Base-by-base conservation (phyloP, 2,797 vertebrate genomes). In the Micromesistius poutassou region DNA sequence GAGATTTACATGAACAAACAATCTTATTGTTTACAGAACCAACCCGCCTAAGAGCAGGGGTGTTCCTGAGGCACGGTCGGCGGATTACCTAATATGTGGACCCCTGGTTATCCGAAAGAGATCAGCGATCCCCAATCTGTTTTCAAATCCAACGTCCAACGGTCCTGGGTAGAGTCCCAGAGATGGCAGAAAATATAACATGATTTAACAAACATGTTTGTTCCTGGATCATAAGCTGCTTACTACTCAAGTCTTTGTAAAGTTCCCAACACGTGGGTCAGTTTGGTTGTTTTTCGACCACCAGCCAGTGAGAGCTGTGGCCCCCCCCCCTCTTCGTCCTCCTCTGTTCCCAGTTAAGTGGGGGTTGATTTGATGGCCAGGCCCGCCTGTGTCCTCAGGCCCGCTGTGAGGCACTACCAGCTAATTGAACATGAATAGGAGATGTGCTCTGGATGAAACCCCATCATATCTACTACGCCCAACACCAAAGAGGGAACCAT, bases 401-500 rank as follows among this genome's bases (percentile, higher is more conserved):
- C 85, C 78, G 84, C 89, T 90, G 88, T 90, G 87, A 93, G 89
- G 91, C 88, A 87, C 87, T 90, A 86, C 84, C 86, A 87, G 85
- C 88, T 93, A 92, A 93, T 91, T 91, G 90, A 90, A 93, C 91
- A 90, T 89, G 90, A 91, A 92, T 92, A 84, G 90, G 82, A 86
- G 90, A 88, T 91, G 85, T 90, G 86, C 83, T 85, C 42, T 78
- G 84, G 87, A 87, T 89, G 90, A 90, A 92, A 91, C 87, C 82
- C 91, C 90, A 92, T 93, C 90, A 90, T 86, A 90, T 91, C 84
- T 89, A 73, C 86, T 78, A 25, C 83, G 85, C 82, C 85, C 87
- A 84, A 79, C 86, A 5, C 75, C 84, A 38, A 77, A 76, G 76
- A 72, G 87, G 77, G 70, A 80, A 77, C 73, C 35, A 38, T 28